Base-by-base conservation (phyloP, 2,113 vertebrate genomes). In the Kobus ellipsiprymnus region DNA sequence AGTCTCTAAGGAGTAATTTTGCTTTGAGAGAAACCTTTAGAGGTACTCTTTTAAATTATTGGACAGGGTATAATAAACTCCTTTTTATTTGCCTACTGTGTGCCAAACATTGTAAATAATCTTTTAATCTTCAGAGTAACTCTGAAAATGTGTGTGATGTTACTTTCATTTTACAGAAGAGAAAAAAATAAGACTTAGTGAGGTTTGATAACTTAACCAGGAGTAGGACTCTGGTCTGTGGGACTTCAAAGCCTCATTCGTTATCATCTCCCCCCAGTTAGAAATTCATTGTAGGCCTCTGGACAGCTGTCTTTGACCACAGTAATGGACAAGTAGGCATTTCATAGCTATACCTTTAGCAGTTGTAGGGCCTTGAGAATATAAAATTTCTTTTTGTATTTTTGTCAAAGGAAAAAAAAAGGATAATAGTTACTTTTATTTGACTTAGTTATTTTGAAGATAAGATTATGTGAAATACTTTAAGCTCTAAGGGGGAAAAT, bases 11-110 rank as follows among this genome's bases (percentile, higher is more conserved):
- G 90, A 96, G 48, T 90, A 93, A 92, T 90, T 97, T 93, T 96
- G 52, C 59, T 95, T 98, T 97, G 84, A 97, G 77, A 90, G n/a
- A 90, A 95, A 80, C 12, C 71, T 97, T 94, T 67, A 92, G 60
- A 88, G 48, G 64, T 95, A 81, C 71, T 87, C 33, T 96, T 96
- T 97, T 92, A 97, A 97, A 96, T 88, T 96, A 90, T 19, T 93
- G 54, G 52, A 59, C 50, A 83, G 62, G 44, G 80, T 94, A 95
- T 91, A 85, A 83, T 92, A 83, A 95, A 86, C 62, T 91, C 36
- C 16, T 96, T 87, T 96, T 91, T 64, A 64, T 91, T 96, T 91
- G 46, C 77, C 36, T 92, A 64, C 36, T 95, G 2, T 83, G 29
- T 94, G 60, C 78, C 88, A 97, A 90, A 25, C 25, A 86, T 87